Evolutionary conservation across 2,797 vertebrate species (phyloP), one percentile per base, ranked within the genome.

Genomic region (Acridotheres tristis): DNA sequence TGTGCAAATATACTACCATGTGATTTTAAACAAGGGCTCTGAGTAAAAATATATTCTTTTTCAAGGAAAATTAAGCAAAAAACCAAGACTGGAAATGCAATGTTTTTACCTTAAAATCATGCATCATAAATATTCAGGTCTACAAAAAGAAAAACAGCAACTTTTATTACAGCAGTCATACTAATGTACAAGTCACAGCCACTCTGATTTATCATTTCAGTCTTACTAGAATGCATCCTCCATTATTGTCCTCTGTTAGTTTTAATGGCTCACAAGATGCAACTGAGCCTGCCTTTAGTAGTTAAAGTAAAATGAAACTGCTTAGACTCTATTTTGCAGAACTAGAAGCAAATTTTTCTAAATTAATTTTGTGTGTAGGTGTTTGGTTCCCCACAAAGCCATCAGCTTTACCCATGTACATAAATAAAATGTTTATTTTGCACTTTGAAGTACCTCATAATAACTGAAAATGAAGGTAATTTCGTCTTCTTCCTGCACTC

Each of bases 41-140:
- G 5, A 11, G 4, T 21, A 77, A 75, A 90, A 85, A 62, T 11
- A 0, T 40, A 19, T 29, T 75, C 1, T 27, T 62, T 78, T 57
- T 8, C 20, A 61, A 55, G 7, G 30, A 36, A 43, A 66, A n/a
- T 17, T 40, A 55, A 55, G 14, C 8, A 53, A 43, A 57, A 62
- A 32, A 23, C 12, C 5, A 29, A 29, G 7, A 18, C 4, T 13
- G 1, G 5, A 81, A 30, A 9, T 19, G 12, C 1, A 26, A 18
- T 13, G 1, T 8, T 74, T 83, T 82, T n/a, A 72, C 4, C 9
- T 68, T 57, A 42, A 74, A 77, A 50, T 59, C 1, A 4, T 22
- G 0, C 13, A 54, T 63, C 43, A 59, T 30, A 61, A 55, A 32
- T 15, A 42, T 51, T 38, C 11, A 54, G 9, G 10, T 51, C 47